Evolutionary conservation across 2,797 vertebrate species (phyloP).

Genomic region (Hippopotamyrus pictus): DNA sequence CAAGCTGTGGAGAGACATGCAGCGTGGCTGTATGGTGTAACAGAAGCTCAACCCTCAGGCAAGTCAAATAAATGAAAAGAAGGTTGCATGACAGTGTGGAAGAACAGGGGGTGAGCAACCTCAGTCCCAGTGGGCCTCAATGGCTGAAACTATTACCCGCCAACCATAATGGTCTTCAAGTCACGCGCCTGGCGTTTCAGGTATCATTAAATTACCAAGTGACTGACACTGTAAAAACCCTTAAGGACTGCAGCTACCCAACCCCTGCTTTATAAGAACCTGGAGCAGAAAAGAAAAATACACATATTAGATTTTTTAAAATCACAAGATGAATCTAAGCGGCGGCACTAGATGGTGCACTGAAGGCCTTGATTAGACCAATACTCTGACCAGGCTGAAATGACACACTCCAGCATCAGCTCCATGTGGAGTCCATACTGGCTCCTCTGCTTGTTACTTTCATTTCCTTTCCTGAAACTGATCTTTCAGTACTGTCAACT

Average conservation of each 20-base stretch:
- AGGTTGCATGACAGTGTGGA: background rate
- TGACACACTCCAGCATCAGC: background rate
- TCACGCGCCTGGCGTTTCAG: background rate
- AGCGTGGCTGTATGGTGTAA: background rate
- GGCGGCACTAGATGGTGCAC: background rate
- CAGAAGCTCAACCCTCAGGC: background rate
- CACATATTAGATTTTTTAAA: background rate
- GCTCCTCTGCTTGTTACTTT: background rate
- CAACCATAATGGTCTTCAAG: background rate
- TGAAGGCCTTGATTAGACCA: background rate
- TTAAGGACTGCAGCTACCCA: background rate
- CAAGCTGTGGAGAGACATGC: background rate
- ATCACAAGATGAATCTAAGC: background rate
- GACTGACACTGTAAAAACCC: background rate
- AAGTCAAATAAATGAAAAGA: conserved; percentile 1
- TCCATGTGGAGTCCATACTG: background rate
- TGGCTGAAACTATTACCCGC: background rate
- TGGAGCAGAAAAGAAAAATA: conserved; percentile 13
- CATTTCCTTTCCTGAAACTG: background rate
- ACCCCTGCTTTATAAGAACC: background rate
- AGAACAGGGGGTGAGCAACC: background rate
- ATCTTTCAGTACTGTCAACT: background rate
- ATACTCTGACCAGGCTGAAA: background rate
- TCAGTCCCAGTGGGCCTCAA: background rate
- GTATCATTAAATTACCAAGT: background rate